Percentiles rank a stretch among this genome's conserved stretches.
Conservation (phyloP, 2,888 invertebrate genomes). For the Tenthredo distinguenda region DNA sequence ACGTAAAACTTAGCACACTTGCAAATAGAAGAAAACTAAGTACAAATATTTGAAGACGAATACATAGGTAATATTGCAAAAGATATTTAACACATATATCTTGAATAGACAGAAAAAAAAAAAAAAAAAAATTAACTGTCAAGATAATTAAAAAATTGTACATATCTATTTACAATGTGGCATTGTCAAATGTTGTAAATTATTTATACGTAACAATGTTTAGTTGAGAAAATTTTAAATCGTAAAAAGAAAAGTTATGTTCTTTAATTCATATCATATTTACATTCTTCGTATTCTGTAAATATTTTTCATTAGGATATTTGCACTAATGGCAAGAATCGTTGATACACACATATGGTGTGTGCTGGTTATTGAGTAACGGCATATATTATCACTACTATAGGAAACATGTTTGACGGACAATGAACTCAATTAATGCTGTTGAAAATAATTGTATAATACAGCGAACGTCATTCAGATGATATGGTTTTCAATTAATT, state of each 20-base stretch:
- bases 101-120: not conserved
- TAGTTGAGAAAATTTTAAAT: constrained; percentile 27
- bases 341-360: not conserved
- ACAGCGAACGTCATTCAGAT: not conserved
- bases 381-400: constrained; percentile 33
- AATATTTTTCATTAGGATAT: constrained; percentile 13
- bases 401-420: not conserved
- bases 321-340: constrained; percentile 44
- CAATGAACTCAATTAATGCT: not conserved
- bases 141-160: constrained; percentile 23
- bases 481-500: constrained; percentile 39
- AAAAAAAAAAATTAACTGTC: not conserved
- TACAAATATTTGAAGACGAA: constrained; percentile 44
- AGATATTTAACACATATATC: not conserved
- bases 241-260: constrained; percentile 14
- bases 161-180: constrained; percentile 34
- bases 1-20: constrained; percentile 26
- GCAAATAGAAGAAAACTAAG: constrained; percentile 44
- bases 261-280: not conserved
- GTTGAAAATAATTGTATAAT: constrained; percentile 9
- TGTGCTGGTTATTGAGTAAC: constrained; percentile 22
- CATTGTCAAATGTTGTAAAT: not conserved
- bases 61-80: constrained; percentile 8
- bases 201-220: not conserved
- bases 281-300: not conserved